Percentiles rank a stretch among this genome's conserved stretches.
These are phyloP conservation scores for Crioceris asparagi DNA, from an alignment of 2,888 invertebrate species.

Conservation along the genomic window DNA sequence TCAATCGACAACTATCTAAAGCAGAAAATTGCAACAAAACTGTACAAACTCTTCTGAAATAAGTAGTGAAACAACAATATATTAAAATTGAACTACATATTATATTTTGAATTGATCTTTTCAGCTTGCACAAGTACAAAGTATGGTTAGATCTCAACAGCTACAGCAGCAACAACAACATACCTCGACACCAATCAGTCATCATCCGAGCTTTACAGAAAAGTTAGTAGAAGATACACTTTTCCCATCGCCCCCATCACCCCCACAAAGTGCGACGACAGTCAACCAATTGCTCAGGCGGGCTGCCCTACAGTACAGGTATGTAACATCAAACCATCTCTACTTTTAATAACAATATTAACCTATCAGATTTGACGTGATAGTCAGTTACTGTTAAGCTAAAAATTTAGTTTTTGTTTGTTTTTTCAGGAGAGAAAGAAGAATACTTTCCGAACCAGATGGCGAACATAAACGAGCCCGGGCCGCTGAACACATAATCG, in stretches of 20 bases:
- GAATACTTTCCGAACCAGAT: constrained; percentile 54
- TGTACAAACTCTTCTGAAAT: no score
- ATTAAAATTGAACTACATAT: no score
- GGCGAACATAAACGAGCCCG: constrained; percentile 49
- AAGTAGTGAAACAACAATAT: no score
- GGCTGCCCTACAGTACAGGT: constrained; percentile 36
- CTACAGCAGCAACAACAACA: constrained; percentile 47
- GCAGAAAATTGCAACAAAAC: no score
- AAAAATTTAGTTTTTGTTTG: constrained; percentile 1
- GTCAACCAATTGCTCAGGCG: constrained; percentile 56
- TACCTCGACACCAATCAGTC: constrained; percentile 29
- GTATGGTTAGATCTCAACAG: constrained; percentile 46
- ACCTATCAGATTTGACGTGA: no score
- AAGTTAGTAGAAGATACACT: constrained; percentile 45
- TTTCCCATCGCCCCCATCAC: constrained; percentile 46
- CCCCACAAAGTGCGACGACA: constrained; percentile 42
- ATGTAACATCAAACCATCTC: background rate
- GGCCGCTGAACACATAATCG: constrained; percentile 34
- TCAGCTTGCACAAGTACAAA: constrained; percentile 55
- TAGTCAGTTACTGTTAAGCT: no score
- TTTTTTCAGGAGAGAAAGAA: constrained; percentile 37
- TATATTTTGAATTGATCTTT: no score
- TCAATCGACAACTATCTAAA: no score
- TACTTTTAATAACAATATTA: background rate
- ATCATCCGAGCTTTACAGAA: constrained; percentile 38